A percentile compares a stretch with the other conserved stretches of the same genome.
phyloP scores from a whole-genome alignment of 2,113 vertebrate genomes.

The Todiramphus chloris region DNA sequence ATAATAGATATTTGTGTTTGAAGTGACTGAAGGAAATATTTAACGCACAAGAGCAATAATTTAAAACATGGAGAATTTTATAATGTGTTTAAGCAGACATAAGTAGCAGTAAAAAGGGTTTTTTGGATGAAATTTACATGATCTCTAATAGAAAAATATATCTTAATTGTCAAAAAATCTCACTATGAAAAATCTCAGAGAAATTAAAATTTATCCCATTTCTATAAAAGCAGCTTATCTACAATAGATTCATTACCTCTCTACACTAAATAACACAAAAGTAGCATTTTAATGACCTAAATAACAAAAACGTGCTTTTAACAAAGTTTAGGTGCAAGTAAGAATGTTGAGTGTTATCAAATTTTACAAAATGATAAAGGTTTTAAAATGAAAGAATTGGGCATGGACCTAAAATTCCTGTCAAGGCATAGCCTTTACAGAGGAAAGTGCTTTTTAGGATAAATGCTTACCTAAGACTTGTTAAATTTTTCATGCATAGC shows the following conservation, averaged over 20 bases:
- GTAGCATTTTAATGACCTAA: background rate
- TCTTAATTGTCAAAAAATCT: background rate
- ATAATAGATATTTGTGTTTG: background rate
- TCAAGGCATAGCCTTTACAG: background rate
- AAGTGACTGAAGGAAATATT: background rate
- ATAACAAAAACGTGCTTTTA: background rate
- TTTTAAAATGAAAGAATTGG: background rate
- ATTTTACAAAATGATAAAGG: background rate
- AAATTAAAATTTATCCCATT: background rate
- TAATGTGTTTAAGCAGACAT: background rate
- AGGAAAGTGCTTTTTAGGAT: constrained; percentile 29
- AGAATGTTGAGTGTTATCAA: background rate
- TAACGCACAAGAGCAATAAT: background rate
- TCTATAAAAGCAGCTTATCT: background rate
- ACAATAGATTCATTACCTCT: background rate
- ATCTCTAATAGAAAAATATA: background rate
- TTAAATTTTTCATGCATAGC: constrained; percentile 49
- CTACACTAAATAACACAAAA: background rate
- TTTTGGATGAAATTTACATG: background rate
- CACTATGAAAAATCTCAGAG: background rate
- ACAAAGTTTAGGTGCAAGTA: background rate
- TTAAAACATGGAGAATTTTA: background rate
- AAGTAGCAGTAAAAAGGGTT: background rate
- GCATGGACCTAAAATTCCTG: background rate
- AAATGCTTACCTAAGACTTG: constrained; percentile 54